These are phyloP conservation scores for Labroides dimidiatus DNA, from an alignment of 2,797 vertebrate species.

Conservation along the genomic window DNA sequence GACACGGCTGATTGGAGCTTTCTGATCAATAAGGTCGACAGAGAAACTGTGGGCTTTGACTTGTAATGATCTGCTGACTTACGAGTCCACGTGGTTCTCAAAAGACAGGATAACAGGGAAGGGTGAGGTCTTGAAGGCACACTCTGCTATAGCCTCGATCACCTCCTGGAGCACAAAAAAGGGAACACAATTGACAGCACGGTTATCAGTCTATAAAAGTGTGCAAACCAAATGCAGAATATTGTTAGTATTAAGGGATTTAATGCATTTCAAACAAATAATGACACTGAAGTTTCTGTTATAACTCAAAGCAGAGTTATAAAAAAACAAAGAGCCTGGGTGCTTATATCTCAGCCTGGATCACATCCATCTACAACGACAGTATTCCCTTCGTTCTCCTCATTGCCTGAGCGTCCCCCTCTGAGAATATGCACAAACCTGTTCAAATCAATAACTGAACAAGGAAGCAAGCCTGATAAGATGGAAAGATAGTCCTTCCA, in stretches of 20 bases:
- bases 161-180: slow-evolving; percentile 87
- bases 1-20: not conserved
- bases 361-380: slow-evolving; percentile 10
- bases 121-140: slow-evolving; percentile 97
- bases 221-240: not conserved
- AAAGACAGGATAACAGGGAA: slow-evolving; percentile 96
- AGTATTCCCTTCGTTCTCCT: slow-evolving; percentile 21
- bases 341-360: not conserved
- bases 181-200: not conserved
- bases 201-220: too few relatives aligned
- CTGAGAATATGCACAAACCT: not conserved
- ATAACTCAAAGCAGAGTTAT: not conserved
- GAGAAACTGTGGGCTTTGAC: not conserved
- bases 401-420: not conserved
- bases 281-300: not conserved
- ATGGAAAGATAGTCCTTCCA: slow-evolving; percentile 1
- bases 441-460: slow-evolving; percentile 22
- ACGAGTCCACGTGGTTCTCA: slow-evolving; percentile 99
- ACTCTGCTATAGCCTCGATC: slow-evolving; percentile 96
- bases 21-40: slow-evolving; percentile 26
- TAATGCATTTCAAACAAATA: not conserved
- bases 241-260: not conserved
- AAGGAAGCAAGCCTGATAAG: slow-evolving; percentile 13
- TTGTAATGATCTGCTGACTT: slow-evolving; percentile 76
- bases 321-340: not conserved